A percentile compares a stretch with the other conserved stretches of the same genome.
Evolutionary conservation across 1,140 invertebrate species (phyloP).

Genomic region (Diuraphis noxia): DNA sequence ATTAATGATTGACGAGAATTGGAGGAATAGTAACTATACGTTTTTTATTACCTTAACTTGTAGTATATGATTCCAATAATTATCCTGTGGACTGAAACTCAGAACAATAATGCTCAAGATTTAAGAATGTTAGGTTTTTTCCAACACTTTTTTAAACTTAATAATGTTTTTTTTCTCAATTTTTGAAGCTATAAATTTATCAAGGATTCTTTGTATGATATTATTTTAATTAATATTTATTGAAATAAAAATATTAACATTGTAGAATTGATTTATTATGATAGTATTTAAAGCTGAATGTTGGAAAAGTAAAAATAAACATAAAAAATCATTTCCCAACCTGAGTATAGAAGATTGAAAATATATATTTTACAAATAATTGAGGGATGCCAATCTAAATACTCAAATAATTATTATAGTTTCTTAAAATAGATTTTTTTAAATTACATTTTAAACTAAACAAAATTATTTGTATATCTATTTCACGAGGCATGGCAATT

Average conservation of each 20-base stretch:
- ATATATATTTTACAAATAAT: not conserved
- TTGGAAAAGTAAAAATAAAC: not conserved
- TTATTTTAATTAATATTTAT: too few species aligned
- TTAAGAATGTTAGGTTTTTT: not conserved
- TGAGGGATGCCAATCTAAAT: not conserved
- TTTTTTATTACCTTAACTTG: not conserved
- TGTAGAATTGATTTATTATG: not conserved
- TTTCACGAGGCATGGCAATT: not conserved
- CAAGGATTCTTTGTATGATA: not conserved
- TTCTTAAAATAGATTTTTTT: not conserved
- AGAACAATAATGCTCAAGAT: not conserved
- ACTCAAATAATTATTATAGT: too few species aligned
- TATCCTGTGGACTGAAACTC: not conserved
- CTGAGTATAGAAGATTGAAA: not conserved
- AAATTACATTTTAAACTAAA: not conserved
- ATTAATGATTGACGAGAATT: not conserved
- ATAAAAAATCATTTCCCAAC: not conserved
- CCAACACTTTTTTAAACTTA: not conserved
- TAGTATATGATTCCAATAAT: too few species aligned
- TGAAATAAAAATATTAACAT: too few species aligned
- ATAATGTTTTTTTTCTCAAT: not conserved
- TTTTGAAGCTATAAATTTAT: not conserved
- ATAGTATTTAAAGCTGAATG: not conserved
- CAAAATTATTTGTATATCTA: not conserved
- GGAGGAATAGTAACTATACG: not conserved